Evolutionary conservation across 2,888 invertebrate species (phyloP), one percentile per base, ranked within the genome.

Genomic region (Phortica okadai): DNA sequence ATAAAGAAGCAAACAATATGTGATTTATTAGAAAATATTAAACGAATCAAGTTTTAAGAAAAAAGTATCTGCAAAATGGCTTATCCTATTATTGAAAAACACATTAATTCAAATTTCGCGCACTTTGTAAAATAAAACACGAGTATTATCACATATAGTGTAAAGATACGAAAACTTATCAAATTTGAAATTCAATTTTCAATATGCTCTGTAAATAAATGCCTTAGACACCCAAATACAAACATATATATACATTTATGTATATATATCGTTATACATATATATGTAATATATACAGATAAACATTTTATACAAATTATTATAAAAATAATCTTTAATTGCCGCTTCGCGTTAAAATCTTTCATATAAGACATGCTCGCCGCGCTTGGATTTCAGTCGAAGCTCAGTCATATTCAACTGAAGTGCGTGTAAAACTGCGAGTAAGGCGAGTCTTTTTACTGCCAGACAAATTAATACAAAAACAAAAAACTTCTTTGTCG

Each of bases 1-100:
- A 77, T 77, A 76, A 79, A 67, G 77, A 78, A 79, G 78, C 50
- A 67, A 73, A 70, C 11, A 4, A 42, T 67, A 67, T 50, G 16
- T 45, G 16, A 73, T 73, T 73, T 69, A 33, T 58, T 21, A 64
- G 33, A 33, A 2, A 33, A 33, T 5, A 33, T 33, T 33, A 33
- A 33, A 33, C 33, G 33, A 5, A 33, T 33, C 33, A 33, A 33
- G 33, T 33, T 33, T 33, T 4, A 33, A 33, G 33, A 33, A 33
- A 33, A 33, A 33, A 33, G 33, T 33, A 33, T 33, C 33, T 33
- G 33, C 33, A 33, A 33, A 33, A 33, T 33, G 33, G 33, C 33
- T 33, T 33, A 33, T 1, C 33, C 2, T 33, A 33, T 33, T 14
- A 50, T 50, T 50, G 6, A 50, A 50, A 50, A 14, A 2, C 50